Conservation (phyloP, 2,113 vertebrate genomes). For the Phainopepla nitens region DNA sequence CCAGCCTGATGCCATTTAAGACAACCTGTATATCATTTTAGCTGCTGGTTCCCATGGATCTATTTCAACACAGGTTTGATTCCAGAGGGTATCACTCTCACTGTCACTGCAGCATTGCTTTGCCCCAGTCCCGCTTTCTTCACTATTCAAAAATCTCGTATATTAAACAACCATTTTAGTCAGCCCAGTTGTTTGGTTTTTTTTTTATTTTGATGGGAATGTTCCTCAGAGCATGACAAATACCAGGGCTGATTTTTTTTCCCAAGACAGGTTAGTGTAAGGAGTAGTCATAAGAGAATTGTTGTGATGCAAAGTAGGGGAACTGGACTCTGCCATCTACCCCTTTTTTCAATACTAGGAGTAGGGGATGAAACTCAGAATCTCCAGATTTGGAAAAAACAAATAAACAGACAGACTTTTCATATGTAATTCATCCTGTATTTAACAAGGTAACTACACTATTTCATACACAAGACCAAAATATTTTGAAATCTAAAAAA, state of each 20-base stretch:
- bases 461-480: neutral
- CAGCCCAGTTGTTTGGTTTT: neutral
- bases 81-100: neutral
- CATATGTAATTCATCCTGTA: neutral
- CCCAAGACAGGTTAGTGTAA: neutral
- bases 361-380: neutral
- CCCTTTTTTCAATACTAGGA: neutral
- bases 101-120: neutral
- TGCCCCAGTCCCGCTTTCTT: fast-evolving
- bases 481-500: neutral
- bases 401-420: neutral
- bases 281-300: neutral
- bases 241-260: neutral
- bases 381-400: neutral
- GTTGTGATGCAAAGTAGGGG: neutral
- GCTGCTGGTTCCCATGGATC: neutral
- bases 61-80: neutral
- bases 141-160: neutral
- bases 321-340: neutral
- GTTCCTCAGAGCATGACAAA: neutral
- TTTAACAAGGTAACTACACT: neutral
- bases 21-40: neutral
- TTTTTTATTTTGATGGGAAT: neutral
- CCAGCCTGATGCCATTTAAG: neutral
- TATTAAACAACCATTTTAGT: neutral